phyloP scores from a whole-genome alignment of 1,140 invertebrate species.

The Plectus sambesii region DNA sequence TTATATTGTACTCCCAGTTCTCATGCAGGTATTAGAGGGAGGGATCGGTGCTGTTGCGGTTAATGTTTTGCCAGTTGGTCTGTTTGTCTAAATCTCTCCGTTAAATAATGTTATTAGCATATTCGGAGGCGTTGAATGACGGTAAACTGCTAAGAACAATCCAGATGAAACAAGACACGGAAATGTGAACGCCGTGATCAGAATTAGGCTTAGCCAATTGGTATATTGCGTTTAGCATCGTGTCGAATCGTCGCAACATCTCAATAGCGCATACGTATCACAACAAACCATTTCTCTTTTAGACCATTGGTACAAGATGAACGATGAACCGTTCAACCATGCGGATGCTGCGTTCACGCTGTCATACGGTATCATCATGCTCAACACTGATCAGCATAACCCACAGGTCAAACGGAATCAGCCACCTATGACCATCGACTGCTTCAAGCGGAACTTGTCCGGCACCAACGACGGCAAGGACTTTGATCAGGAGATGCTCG shows the following conservation, averaged over 20 bases:
- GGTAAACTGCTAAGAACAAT: too few species aligned
- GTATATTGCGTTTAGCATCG: too few species aligned
- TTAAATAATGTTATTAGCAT: constrained; percentile 2
- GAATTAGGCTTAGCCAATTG: too few species aligned
- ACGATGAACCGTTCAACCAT: constrained; percentile 80
- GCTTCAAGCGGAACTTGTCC: constrained; percentile 74
- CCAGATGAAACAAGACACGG: too few species aligned
- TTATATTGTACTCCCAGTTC: too few species aligned
- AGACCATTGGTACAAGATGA: constrained; percentile 49
- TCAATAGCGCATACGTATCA: too few species aligned
- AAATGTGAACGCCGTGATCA: too few species aligned
- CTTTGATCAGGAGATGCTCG: constrained; percentile 86
- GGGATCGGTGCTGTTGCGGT: background rate
- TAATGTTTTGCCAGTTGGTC: constrained; percentile 11
- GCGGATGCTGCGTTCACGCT: constrained; percentile 91
- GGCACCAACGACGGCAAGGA: constrained; percentile 80
- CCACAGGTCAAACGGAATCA: constrained; percentile 49
- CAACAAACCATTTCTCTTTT: too few species aligned
- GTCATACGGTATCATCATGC: constrained; percentile 95
- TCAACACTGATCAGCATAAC: constrained; percentile 99
- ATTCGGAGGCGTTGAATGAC: too few species aligned
- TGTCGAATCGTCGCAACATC: too few species aligned
- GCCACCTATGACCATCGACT: constrained; percentile 54
- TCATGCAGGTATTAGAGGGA: too few species aligned
- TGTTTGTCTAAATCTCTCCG: background rate